A percentile compares a stretch with the other conserved stretches of the same genome.
Conservation (phyloP, 1,140 invertebrate species). For the Homarus americanus region DNA sequence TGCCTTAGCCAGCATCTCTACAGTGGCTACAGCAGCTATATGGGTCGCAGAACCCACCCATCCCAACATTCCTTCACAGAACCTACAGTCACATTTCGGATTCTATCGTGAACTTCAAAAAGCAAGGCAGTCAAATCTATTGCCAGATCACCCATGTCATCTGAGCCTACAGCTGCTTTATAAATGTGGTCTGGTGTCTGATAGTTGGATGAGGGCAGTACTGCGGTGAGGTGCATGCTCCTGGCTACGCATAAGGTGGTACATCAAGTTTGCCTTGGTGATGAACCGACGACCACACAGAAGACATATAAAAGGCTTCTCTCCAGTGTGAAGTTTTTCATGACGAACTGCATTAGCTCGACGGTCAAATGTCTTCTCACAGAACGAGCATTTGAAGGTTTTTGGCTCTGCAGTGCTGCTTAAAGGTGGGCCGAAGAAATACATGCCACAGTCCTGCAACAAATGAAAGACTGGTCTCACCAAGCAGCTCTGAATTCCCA, state of each 20-base stretch:
- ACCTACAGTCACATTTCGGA: conserved; percentile 5
- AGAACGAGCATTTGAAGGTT: conserved; percentile 36
- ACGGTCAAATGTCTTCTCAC: conserved; percentile 59
- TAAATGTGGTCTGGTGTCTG: neutral
- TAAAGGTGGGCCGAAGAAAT: conserved; percentile 44
- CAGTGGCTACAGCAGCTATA: conserved; percentile 42
- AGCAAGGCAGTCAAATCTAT: neutral
- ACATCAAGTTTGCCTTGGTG: conserved; percentile 56
- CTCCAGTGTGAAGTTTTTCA: conserved; percentile 79
- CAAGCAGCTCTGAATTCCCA: conserved; percentile 45
- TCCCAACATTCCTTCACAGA: conserved; percentile 34
- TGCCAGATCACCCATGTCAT: neutral
- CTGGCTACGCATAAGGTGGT: conserved; percentile 43
- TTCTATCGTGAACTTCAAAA: conserved; percentile 9
- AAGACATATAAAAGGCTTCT: conserved; percentile 79
- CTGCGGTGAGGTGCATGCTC: conserved; percentile 38
- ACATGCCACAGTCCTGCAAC: conserved; percentile 61
- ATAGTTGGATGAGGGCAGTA: neutral
- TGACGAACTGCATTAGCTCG: conserved; percentile 74
- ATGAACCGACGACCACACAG: conserved; percentile 77
- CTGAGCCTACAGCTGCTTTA: neutral
- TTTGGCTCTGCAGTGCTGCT: conserved; percentile 47
- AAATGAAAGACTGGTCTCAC: conserved; percentile 38
- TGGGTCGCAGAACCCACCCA: conserved; percentile 14
- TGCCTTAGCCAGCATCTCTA: conserved; percentile 68